Percentiles rank a stretch among this genome's conserved stretches.
phyloP scores from a whole-genome alignment of 2,797 vertebrate genomes.

The Phoebastria nigripes region DNA sequence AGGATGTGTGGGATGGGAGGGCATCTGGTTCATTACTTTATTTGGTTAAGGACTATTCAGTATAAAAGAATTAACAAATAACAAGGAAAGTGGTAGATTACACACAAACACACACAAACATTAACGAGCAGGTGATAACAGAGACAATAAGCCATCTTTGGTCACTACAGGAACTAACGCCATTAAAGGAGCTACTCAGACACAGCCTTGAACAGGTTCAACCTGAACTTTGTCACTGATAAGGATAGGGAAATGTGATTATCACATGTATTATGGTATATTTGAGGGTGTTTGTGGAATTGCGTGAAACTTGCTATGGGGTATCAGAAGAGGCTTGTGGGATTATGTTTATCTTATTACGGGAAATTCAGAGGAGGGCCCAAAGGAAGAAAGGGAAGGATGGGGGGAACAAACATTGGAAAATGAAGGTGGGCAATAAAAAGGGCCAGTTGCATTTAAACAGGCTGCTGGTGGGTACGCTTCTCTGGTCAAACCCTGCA shows the following conservation, averaged over 20 bases:
- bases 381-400: not conserved
- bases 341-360: not conserved
- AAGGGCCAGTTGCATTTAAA: not conserved
- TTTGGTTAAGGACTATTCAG: not conserved
- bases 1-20: not conserved
- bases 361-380: not conserved
- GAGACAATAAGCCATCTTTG: not conserved
- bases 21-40: not conserved
- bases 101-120: not conserved
- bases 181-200: not conserved
- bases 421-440: not conserved
- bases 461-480: not conserved
- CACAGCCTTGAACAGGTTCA: not conserved
- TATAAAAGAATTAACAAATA: not conserved
- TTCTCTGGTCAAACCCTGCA: not conserved
- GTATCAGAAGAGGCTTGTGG: not conserved
- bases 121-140: not conserved
- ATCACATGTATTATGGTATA: not conserved
- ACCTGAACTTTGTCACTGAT: not conserved
- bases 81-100: not conserved
- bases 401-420: not conserved
- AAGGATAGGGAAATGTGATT: not conserved
- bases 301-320: not conserved
- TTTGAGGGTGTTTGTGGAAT: not conserved
- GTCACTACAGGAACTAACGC: not conserved